phyloP scores from a whole-genome alignment of 2,113 vertebrate species.

The Phrynosoma blainvillii region DNA sequence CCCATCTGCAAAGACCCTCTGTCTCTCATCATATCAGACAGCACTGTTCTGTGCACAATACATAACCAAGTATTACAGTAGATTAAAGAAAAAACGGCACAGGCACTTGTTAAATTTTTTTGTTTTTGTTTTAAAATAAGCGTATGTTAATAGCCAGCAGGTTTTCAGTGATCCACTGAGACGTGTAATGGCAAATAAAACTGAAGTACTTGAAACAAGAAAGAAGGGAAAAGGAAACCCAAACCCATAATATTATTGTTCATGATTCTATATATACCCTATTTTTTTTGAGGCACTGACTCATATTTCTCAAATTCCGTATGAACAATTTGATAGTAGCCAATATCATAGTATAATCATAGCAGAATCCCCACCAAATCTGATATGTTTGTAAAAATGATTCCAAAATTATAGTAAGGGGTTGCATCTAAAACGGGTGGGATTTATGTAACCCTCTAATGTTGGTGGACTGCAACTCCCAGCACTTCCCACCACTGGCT shows the following conservation, averaged over 20 bases:
- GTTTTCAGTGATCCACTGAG: background rate
- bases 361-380: background rate
- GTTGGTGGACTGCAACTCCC: too few relatives aligned
- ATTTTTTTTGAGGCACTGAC: too few relatives aligned
- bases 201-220: background rate
- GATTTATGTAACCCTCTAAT: too few relatives aligned
- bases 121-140: background rate
- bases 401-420: background rate
- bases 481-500: too few relatives aligned
- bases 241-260: too few relatives aligned
- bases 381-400: background rate
- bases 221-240: too few relatives aligned
- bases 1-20: too few relatives aligned
- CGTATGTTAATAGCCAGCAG: background rate
- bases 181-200: background rate
- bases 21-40: background rate
- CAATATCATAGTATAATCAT: background rate
- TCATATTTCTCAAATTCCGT: too few relatives aligned
- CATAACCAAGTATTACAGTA: background rate
- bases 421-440: slow-evolving; percentile 1
- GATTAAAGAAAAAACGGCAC: background rate
- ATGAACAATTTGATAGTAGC: background rate
- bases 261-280: background rate
- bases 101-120: background rate
- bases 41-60: background rate